phyloP scores from a whole-genome alignment of 2,113 vertebrate species.

The Microtus ochrogaster region DNA sequence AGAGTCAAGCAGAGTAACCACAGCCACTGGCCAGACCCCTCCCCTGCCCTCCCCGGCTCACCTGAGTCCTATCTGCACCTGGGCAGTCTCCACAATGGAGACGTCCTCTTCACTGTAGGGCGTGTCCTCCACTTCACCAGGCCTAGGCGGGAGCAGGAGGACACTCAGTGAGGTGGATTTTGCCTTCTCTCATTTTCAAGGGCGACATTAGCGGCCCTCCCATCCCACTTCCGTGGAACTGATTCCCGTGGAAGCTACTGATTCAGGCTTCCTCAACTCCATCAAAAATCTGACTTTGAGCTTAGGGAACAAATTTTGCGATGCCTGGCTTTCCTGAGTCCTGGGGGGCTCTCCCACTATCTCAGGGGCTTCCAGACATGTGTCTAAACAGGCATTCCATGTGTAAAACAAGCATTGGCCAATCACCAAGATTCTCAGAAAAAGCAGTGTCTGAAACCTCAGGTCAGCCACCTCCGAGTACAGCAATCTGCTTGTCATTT shows the following conservation, averaged over 20 bases:
- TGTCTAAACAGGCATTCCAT: accelerated
- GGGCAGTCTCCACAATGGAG: slow-evolving; percentile 83
- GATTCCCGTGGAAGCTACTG: not conserved
- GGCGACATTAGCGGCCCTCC: not conserved
- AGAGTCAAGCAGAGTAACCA: not conserved
- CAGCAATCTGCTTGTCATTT: not conserved
- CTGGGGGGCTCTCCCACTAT: accelerated
- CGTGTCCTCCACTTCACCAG: slow-evolving; percentile 86
- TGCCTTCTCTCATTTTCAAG: not conserved
- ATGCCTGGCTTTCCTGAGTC: not conserved
- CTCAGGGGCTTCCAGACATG: not conserved
- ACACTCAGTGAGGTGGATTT: not conserved
- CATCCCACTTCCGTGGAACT: accelerated
- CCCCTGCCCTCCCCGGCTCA: slow-evolving; percentile 58
- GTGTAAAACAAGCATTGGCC: not conserved
- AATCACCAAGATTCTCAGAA: not conserved
- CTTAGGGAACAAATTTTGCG: not conserved
- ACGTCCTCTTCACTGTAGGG: slow-evolving; percentile 86
- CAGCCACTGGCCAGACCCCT: accelerated
- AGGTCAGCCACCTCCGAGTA: not conserved
- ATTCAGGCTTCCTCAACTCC: not conserved
- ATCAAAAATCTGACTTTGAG: not conserved
- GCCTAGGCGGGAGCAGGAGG: slow-evolving; percentile 78
- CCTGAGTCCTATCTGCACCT: slow-evolving; percentile 90
- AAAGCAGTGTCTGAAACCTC: not conserved